Evolutionary conservation across 2,113 vertebrate species (phyloP), one percentile per base, ranked within the genome.

Genomic region (Solenodon paradoxus): DNA sequence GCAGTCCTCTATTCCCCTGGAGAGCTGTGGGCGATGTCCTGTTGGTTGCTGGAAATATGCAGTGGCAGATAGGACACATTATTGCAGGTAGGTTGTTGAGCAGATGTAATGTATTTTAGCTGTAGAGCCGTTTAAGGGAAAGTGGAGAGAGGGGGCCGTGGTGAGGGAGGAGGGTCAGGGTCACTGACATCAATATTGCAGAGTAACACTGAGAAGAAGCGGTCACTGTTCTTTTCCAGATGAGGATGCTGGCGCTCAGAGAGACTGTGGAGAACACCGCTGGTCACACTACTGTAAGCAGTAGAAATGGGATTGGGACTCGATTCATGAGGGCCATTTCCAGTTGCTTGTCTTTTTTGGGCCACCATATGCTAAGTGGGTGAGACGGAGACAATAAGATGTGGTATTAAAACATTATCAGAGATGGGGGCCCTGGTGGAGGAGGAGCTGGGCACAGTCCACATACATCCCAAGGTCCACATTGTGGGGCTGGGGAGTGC

Each of bases 181-280:
- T 10, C 30, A 9, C 20, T n/a, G 45, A 12, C 9, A 7, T 42
- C 15, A 17, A 10, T 8, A 28, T 10, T 53, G 55, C 35, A 24
- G 49, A 42, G 24, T n/a, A 38, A 61, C 9, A 35, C 12, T 0
- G 51, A 32, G 20, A 30, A 28, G 61, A 22, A 59, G 74, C 61
- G 3, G 6, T 1, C 0, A 0, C 26, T 24, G 1, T 42, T 32
- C 9, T n/a, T 42, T 63, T 75, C 38, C 38, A 38, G 19, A 35
- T 0, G 5, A 53, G 64, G 82, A 81, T 42, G 9, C 16, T 3
- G 7, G 68, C 71, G 49, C 35, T 78, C 12, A 12, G 57, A 49
- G 75, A 57, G 57, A 57, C 2, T 2, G 3, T 1, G 24, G 47
- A 20, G 80, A 68, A 75, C 3, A 47, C 9, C 3, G 4, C 38